Evolutionary conservation across 64 coral and sea anemone species (phyloP), one percentile per base, ranked within the genome.

Genomic region (Montipora capricornis): DNA sequence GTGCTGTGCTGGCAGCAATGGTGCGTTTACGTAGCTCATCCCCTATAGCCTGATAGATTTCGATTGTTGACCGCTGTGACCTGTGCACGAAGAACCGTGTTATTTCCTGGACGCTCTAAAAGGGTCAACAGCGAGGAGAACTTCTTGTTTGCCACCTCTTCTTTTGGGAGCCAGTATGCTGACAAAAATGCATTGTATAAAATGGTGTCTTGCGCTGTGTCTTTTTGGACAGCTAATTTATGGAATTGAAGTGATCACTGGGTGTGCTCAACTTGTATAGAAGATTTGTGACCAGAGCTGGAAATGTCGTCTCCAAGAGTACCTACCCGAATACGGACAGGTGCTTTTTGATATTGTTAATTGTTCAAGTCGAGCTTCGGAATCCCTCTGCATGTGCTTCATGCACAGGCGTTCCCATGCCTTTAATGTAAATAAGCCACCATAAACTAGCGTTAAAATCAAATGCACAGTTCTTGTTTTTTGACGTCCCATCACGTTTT

Each of bases 331-430:
- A n/a, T n/a, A n/a, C n/a, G n/a, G n/a, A n/a, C n/a, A n/a, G 51
- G 29, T 11, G 51, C 49, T 20, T 80, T 80, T 12, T 80, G 48
- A 24, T 50, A 57, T 78, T 57, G 20, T 80, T 19, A 80, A 80
- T 2, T 17, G 78, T 5, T 1, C 1, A 2, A 80, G 78, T 22
- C 78, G 78, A 80, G 49, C 78, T 49, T 80, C 9, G 49, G 58
- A 10, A 57, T 80, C 78, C 50, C 78, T 50, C 8, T 80, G 50
- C 78, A 80, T 80, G 78, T 80, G 78, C 19, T 80, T 80, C 78
- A 80, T 80, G 9, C 78, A 80, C 78, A 80, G n/a, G 58, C 78
- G 58, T 80, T 58, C 49, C 78, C 78, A 3, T 80, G 13, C 8
- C 49, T 24, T 57, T 20, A 59, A 80, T 59, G 8, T 80, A 80